Evolutionary conservation across 2,888 invertebrate species (phyloP).

Genomic region (Neoascia interrupta): DNA sequence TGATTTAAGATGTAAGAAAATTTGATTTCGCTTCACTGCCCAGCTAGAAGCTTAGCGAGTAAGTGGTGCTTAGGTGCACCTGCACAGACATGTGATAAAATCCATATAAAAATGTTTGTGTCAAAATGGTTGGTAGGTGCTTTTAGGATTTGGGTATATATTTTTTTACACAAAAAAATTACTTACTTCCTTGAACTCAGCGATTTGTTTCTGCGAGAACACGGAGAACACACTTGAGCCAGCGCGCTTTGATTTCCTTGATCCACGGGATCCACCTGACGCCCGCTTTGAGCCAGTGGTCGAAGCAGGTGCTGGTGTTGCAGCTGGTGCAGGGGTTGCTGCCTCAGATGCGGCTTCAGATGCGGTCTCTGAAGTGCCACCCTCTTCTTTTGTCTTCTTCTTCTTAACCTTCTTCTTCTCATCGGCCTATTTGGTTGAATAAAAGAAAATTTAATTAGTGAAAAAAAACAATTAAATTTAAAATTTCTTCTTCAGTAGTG

Average conservation of each 20-base stretch:
- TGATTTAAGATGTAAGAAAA: no score
- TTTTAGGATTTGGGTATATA: not conserved
- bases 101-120: no score
- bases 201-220: constrained; percentile 97
- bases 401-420: constrained; percentile 95
- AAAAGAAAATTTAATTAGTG: not conserved
- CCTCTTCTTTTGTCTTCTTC: constrained; percentile 90
- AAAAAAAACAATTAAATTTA: no score
- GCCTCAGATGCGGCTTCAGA: constrained; percentile 83
- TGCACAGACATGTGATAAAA: no score
- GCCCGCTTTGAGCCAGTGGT: constrained; percentile 90
- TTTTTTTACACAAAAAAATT: constrained; percentile 8
- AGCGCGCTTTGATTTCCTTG: constrained; percentile 87
- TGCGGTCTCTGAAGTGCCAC: constrained; percentile 81
- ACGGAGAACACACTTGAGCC: constrained; percentile 98
- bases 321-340: constrained; percentile 85
- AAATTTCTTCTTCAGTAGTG: not conserved
- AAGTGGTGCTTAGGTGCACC: no score
- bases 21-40: no score
- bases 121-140: not conserved
- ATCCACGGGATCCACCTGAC: constrained; percentile 84
- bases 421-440: constrained; percentile 85
- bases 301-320: constrained; percentile 85
- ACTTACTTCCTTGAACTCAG: constrained; percentile 95
- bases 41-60: no score